Conservation (phyloP, 2,888 invertebrate species). For the Euplexia lucipara region DNA sequence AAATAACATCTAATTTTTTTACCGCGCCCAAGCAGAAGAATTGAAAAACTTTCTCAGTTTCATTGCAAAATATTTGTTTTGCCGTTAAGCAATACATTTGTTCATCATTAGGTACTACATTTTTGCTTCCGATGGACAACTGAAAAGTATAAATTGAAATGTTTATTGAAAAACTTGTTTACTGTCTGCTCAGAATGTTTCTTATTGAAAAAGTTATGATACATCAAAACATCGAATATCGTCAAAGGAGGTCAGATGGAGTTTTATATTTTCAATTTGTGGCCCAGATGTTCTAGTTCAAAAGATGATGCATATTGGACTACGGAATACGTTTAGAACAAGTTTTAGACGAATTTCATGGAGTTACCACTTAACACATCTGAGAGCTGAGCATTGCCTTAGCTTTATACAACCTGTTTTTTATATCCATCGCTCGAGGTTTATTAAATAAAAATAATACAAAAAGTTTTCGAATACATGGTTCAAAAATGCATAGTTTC, state of each 20-base stretch:
- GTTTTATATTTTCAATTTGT: slow-evolving; percentile 21
- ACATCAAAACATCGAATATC: slow-evolving; percentile 47
- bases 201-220: slow-evolving; percentile 62
- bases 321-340: neutral
- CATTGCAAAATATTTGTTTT: slow-evolving; percentile 11
- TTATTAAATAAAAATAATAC: too few species aligned
- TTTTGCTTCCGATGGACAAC: slow-evolving; percentile 6
- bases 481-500: too few species aligned
- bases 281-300: slow-evolving; percentile 15
- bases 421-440: too few species aligned
- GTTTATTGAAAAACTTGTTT: slow-evolving; percentile 63
- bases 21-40: slow-evolving; percentile 25
- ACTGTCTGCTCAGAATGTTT: slow-evolving; percentile 41
- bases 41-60: slow-evolving; percentile 56
- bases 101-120: slow-evolving; percentile 33
- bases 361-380: neutral
- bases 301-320: neutral
- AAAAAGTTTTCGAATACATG: too few species aligned
- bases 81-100: slow-evolving; percentile 17
- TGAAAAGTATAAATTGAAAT: slow-evolving; percentile 45
- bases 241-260: neutral
- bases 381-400: neutral
- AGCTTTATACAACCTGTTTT: too few species aligned
- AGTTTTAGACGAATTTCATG: neutral
- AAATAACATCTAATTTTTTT: slow-evolving; percentile 38